Evolutionary conservation across 2,888 invertebrate genomes (phyloP).

Genomic region (Drosophila mercatorum): DNA sequence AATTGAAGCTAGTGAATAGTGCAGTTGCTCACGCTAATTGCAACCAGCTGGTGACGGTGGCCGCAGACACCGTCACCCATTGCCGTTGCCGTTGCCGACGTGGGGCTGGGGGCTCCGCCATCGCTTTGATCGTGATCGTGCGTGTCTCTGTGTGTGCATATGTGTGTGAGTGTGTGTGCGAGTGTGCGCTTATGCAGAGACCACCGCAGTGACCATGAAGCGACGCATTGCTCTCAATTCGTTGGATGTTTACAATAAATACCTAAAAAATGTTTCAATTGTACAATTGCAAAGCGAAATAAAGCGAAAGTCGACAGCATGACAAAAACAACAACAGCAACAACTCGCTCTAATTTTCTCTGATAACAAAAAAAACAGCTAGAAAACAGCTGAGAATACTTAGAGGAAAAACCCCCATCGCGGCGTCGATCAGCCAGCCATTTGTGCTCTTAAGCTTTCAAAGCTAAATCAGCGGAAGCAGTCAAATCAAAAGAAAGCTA

Average conservation of each 20-base stretch:
- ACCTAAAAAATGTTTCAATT: conserved; percentile 56
- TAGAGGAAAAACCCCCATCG: conserved; percentile 12
- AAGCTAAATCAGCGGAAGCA: conserved; percentile 49
- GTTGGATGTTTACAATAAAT: conserved; percentile 69
- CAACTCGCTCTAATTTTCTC: conserved; percentile 47
- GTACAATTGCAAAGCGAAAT: conserved; percentile 43
- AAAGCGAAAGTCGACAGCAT: conserved; percentile 34
- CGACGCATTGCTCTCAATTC: conserved; percentile 65
- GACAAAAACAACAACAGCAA: conserved; percentile 21
- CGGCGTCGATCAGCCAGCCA: conserved; percentile 54
- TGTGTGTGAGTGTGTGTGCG: background rate
- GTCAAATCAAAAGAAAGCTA: conserved; percentile 21
- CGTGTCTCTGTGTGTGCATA: background rate
- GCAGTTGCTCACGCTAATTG: conserved; percentile 41
- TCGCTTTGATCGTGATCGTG: conserved; percentile 48
- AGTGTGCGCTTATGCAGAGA: conserved; percentile 46
- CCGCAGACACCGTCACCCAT: conserved; percentile 5
- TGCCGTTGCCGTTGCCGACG: conserved; percentile 29
- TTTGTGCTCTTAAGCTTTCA: conserved; percentile 72
- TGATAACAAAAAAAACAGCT: conserved; percentile 30
- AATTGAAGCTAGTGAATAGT: conserved; percentile 38
- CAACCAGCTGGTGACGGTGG: conserved; percentile 43
- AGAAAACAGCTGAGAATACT: conserved; percentile 48
- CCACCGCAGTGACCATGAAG: conserved; percentile 74
- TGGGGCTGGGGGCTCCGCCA: conserved; percentile 40